Percentiles rank a stretch among this genome's conserved stretches.
Evolutionary conservation across 2,797 vertebrate species (phyloP).

Genomic region (Toxotes lorentzi): DNA sequence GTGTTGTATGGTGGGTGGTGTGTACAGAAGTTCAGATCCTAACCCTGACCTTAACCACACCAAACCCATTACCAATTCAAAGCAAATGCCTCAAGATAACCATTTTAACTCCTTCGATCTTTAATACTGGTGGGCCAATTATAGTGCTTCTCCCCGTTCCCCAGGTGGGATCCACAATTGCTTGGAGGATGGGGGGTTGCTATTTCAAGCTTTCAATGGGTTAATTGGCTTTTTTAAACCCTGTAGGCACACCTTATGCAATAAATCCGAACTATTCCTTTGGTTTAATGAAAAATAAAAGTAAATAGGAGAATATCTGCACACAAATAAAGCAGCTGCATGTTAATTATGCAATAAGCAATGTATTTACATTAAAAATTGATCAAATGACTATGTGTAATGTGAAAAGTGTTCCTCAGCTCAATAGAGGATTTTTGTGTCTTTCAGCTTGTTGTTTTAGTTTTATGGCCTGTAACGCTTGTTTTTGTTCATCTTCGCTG

Average conservation of each 20-base stretch:
- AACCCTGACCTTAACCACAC: slow-evolving; percentile 64
- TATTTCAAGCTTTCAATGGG: slow-evolving; percentile 42
- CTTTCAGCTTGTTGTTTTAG: no score
- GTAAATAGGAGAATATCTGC: background rate
- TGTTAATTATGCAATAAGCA: slow-evolving; percentile 7
- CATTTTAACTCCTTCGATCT: slow-evolving; percentile 48
- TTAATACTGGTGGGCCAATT: slow-evolving; percentile 55
- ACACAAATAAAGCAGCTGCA: background rate
- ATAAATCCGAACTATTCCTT: slow-evolving; percentile 15
- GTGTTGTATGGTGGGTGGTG: slow-evolving; percentile 5
- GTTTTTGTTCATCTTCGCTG: no score
- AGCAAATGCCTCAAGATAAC: slow-evolving; percentile 60
- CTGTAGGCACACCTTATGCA: slow-evolving; percentile 10
- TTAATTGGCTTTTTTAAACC: slow-evolving; percentile 42
- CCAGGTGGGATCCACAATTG: slow-evolving; percentile 51
- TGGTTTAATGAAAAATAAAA: background rate
- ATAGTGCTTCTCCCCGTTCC: slow-evolving; percentile 9
- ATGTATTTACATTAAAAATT: slow-evolving; percentile 19
- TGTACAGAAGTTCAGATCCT: slow-evolving; percentile 48
- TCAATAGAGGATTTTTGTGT: no score
- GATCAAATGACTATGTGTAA: background rate
- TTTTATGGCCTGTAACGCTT: no score
- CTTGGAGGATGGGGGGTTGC: slow-evolving; percentile 18
- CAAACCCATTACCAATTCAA: slow-evolving; percentile 60
- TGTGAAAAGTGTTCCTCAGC: no score